A percentile compares a stretch with the other conserved stretches of the same genome.
phyloP scores from a whole-genome alignment of 2,113 vertebrate species.

The Sus scrofa region T2T-Sscrofa CM000829.6:63256501-63257000 shows the following conservation, averaged over 20 bases:
- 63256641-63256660: conserved; percentile 27
- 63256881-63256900: too few relatives aligned
- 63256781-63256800: too few relatives aligned
- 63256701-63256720: conserved; percentile 2
- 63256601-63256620: neutral
- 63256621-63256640: neutral
- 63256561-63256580: neutral
- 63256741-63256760: conserved; percentile 45
- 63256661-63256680: neutral
- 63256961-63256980: conserved; percentile 10
- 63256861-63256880: too few relatives aligned
- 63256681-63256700: neutral
- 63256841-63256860: too few relatives aligned
- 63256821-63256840: too few relatives aligned
- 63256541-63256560: neutral
- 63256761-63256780: neutral
- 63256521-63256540: neutral
- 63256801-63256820: too few relatives aligned
- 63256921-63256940: too few relatives aligned
- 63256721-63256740: neutral
- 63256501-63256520: neutral
- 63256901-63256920: too few relatives aligned
- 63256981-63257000: neutral
- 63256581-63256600: neutral
- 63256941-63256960: neutral